A percentile compares a stretch with the other conserved stretches of the same genome.
These are phyloP conservation scores for Procambarus clarkii DNA, from an alignment of 1,140 invertebrate genomes.

Conservation along the genomic window DNA sequence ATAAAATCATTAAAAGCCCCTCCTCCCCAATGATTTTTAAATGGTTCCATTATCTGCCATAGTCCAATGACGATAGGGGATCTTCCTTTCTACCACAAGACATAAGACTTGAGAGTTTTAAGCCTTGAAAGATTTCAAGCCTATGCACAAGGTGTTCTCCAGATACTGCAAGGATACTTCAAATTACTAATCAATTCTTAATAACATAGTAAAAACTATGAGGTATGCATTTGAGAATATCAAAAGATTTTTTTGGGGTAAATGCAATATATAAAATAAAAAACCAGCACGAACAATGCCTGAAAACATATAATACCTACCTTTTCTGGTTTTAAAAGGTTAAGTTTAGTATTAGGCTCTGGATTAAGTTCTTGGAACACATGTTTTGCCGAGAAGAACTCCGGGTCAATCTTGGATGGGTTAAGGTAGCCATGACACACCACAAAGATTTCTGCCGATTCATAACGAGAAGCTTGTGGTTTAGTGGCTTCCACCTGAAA, in stretches of 20 bases:
- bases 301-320: conserved; percentile 15
- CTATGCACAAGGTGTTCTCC: too few relatives aligned
- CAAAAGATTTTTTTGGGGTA: background rate
- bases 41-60: too few relatives aligned
- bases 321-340: conserved; percentile 75
- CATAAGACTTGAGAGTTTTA: too few relatives aligned
- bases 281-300: background rate
- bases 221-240: too few relatives aligned
- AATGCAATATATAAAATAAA: conserved; percentile 5
- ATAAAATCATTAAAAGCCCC: too few relatives aligned
- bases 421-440: conserved; percentile 96
- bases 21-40: too few relatives aligned
- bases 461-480: conserved; percentile 97
- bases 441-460: conserved; percentile 99
- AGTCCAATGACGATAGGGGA: too few relatives aligned
- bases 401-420: conserved; percentile 95
- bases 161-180: too few relatives aligned
- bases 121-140: too few relatives aligned
- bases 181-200: too few relatives aligned
- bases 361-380: conserved; percentile 96
- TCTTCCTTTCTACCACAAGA: too few relatives aligned
- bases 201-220: too few relatives aligned
- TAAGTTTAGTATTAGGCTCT: conserved; percentile 81
- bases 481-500: conserved; percentile 93
- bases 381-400: conserved; percentile 94